Base-by-base conservation (phyloP, 2,888 invertebrate genomes). In the Sminthurinus aureus region DNA sequence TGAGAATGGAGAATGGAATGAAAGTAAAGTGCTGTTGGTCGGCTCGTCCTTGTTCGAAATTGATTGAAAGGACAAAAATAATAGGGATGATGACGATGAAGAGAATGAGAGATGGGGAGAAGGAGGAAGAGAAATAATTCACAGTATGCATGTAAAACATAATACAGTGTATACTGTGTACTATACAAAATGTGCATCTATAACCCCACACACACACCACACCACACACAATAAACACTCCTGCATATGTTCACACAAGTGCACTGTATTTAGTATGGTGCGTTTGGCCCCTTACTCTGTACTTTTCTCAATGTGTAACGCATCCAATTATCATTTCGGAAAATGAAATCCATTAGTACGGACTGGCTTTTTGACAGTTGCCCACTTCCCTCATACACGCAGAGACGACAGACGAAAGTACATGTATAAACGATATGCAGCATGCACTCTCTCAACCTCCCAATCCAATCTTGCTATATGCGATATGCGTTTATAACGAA, bases 301-400 rank as follows among this genome's bases (percentile, higher is more conserved):
- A 4, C 38, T 38, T 38, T 38, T 38, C 38, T 79, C 26, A 71
- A 71, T 81, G 84, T 66, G 78, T 38, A 38, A 38, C 38, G 38
- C 84, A 73, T 84, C 84, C 84, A 84, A 84, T 84, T 84, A 84
- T 84, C 84, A 84, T 84, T 84, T 84, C 80, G 76, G 82, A 84
- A 84, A 84, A 84, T 84, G 79, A 84, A 84, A 84, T 84, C 84
- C 82, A 84, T 84, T 84, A 84, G 84, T 82, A 75, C 69, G 58
- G 82, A 79, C 69, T 79, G 79, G 79, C 80, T 81, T 84, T 85
- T 85, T 85, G 85, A 85, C 85, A 85, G 85, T 84, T 85, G 85
- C 85, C 85, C 85, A 85, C 79, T 79, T 66, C 85, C 83, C 83
- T 80, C 82, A 73, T 74, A 71, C 71, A 78, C 81, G 74, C 26